Evolutionary conservation across 1,140 invertebrate genomes (phyloP).

Genomic region (Drosophila nigromelanica): DNA sequence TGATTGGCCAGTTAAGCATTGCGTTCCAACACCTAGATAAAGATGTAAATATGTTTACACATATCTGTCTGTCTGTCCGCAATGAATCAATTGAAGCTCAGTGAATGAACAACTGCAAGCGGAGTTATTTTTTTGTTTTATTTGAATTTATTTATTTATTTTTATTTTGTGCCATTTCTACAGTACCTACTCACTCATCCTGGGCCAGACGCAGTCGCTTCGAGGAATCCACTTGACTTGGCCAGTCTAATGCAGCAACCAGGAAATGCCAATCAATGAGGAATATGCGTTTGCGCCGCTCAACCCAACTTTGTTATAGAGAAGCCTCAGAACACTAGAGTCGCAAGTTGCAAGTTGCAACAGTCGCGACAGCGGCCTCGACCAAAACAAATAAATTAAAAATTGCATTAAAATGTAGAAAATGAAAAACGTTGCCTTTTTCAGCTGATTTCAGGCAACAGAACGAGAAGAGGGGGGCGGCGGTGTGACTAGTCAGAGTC

Average conservation of each 20-base stretch:
- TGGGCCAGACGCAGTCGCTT: conserved; percentile 45
- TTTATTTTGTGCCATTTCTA: background rate
- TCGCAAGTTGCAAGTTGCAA: conserved; percentile 21
- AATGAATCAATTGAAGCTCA: conserved; percentile 19
- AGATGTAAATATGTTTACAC: conserved; percentile 24
- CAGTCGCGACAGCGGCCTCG: conserved; percentile 43
- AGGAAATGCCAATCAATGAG: conserved; percentile 83
- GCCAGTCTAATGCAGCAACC: conserved; percentile 76
- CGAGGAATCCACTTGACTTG: conserved; percentile 81
- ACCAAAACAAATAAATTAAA: conserved; percentile 82
- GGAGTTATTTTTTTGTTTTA: background rate
- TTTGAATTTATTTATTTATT: background rate
- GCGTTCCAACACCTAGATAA: conserved; percentile 13
- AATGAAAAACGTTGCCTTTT: conserved; percentile 81
- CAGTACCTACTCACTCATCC: conserved; percentile 47
- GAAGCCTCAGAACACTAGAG: conserved; percentile 18
- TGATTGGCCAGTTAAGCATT: conserved; percentile 40
- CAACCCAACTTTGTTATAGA: conserved; percentile 27
- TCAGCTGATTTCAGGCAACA: conserved; percentile 68
- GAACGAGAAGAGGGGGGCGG: background rate
- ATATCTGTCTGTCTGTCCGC: background rate
- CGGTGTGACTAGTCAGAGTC: conserved; percentile 19
- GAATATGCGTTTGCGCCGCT: conserved; percentile 66
- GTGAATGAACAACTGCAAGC: conserved; percentile 30
- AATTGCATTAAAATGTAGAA: conserved; percentile 82